Evolutionary conservation across 2,797 vertebrate genomes (phyloP).

Genomic region (Podargus strigoides): DNA sequence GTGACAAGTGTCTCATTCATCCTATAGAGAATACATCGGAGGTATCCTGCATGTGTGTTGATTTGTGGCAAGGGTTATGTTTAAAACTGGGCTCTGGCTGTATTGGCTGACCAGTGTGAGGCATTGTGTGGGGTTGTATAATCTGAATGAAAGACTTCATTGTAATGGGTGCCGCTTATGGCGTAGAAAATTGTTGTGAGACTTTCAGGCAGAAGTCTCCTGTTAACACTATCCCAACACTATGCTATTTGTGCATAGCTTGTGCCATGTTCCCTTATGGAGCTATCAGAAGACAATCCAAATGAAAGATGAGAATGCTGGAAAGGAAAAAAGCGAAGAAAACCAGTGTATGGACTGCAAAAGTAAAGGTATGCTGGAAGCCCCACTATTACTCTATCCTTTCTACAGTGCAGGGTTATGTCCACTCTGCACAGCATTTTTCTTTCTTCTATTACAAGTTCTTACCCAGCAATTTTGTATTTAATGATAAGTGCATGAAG

Average conservation of each 20-base stretch:
- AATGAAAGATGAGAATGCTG: neutral
- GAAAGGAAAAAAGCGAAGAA: neutral
- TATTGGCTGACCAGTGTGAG: neutral
- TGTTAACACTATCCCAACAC: neutral
- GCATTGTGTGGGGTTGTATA: constrained; percentile 27
- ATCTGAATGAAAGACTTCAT: constrained; percentile 41
- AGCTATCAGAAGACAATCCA: neutral
- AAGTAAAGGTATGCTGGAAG: neutral
- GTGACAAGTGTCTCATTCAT: neutral
- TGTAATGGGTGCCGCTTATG: constrained; percentile 28
- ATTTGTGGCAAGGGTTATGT: neutral
- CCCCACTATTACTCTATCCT: neutral
- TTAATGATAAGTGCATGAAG: neutral
- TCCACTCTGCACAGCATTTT: neutral
- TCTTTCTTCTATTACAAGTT: neutral
- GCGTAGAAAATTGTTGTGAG: constrained; percentile 23
- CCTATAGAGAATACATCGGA: accelerated
- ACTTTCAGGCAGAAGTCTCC: neutral
- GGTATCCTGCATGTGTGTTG: neutral
- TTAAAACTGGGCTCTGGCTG: neutral
- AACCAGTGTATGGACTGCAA: neutral
- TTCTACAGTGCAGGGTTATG: neutral
- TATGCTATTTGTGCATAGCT: neutral
- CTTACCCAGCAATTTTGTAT: neutral
- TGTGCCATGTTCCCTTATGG: neutral